Conservation (phyloP, 30 jellyfish, hydroid and myxozoan species). For the Turritopsis dohrnii region DNA sequence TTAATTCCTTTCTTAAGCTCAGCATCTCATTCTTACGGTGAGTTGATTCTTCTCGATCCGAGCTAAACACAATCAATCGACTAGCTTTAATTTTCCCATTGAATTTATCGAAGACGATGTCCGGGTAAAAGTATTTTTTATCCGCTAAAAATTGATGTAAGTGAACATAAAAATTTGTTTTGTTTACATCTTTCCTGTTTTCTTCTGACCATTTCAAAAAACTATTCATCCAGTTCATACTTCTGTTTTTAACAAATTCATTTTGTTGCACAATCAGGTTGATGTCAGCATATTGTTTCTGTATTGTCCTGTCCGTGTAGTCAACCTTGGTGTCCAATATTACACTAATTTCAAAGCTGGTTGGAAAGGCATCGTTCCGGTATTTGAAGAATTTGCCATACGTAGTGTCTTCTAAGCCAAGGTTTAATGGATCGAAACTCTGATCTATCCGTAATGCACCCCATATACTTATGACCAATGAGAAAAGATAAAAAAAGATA, state of each 20-base stretch:
- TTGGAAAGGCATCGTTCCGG: slow-evolving; percentile 28
- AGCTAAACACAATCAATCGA: slow-evolving; percentile 53
- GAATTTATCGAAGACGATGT: slow-evolving; percentile 35
- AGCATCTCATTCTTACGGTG: slow-evolving; percentile 69
- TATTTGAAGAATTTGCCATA: slow-evolving; percentile 43
- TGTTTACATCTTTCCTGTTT: slow-evolving; percentile 19
- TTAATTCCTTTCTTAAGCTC: slow-evolving; percentile 59
- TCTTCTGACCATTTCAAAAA: slow-evolving; percentile 45
- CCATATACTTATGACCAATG: slow-evolving; percentile 45
- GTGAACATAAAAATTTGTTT: slow-evolving; percentile 29
- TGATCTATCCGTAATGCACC: slow-evolving; percentile 68
- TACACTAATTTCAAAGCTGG: slow-evolving; percentile 45
- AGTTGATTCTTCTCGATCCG: slow-evolving; percentile 33
- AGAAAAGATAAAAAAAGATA: slow-evolving; percentile 31
- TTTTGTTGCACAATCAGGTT: slow-evolving; percentile 4
- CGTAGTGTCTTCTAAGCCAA: slow-evolving; percentile 67
- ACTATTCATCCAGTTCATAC: slow-evolving; percentile 41
- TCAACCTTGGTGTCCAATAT: slow-evolving; percentile 33
- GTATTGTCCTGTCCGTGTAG: slow-evolving; percentile 37
- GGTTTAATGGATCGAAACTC: slow-evolving; percentile 65
- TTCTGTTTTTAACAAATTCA: neutral
- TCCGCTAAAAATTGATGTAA: slow-evolving; percentile 26
- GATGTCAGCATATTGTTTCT: slow-evolving; percentile 37
- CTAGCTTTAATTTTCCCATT: slow-evolving; percentile 58
- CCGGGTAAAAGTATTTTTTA: slow-evolving; percentile 16